Base-by-base conservation (phyloP, 2,888 invertebrate species). In the Microdon myrmicae region DNA sequence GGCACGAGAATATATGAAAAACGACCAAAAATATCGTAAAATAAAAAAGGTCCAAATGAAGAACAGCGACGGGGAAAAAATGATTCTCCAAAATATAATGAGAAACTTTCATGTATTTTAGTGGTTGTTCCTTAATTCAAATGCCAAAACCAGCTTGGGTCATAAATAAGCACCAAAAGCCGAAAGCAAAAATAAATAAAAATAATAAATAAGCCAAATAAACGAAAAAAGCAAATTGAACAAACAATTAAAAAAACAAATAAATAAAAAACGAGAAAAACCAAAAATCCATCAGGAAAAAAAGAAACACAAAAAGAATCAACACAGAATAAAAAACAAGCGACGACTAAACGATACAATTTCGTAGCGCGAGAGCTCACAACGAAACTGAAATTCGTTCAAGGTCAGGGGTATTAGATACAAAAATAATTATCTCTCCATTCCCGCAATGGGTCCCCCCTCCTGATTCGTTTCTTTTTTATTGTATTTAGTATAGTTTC, bases 321-420 rank as follows among this genome's bases (percentile, higher is more conserved):
- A n/a, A n/a, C n/a, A n/a, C n/a, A 34, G 17, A 13, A 29, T 4
- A 32, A 26, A 19, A 47, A 16, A 19, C 22, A 22, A 51, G 23
- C 20, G 32, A 45, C 39, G 41, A 53, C 26, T 37, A 55, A n/a
- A n/a, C 60, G 55, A 55, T 44, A 28, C 20, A 32, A 58, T 39
- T 49, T 49, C 41, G 26, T 51, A 39, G n/a, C n/a, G n/a, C 37
- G 49, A 49, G 58, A 53, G 47, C 37, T 58, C 43, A 43, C 41
- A 43, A 64, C 47, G 64, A 28, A 47, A 64, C 56, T 32, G 47
- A 64, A 64, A 64, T 64, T 64, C 64, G 64, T 64, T 58, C 64
- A 64, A 64, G 58, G 64, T 64, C 64, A 64, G 64, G 61, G 58
- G 58, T 64, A 64, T 64, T 64, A 64, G 58, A 58, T 47, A 58